Evolutionary conservation across 1,140 invertebrate genomes (phyloP).

Genomic region (Bactericera cockerelli): DNA sequence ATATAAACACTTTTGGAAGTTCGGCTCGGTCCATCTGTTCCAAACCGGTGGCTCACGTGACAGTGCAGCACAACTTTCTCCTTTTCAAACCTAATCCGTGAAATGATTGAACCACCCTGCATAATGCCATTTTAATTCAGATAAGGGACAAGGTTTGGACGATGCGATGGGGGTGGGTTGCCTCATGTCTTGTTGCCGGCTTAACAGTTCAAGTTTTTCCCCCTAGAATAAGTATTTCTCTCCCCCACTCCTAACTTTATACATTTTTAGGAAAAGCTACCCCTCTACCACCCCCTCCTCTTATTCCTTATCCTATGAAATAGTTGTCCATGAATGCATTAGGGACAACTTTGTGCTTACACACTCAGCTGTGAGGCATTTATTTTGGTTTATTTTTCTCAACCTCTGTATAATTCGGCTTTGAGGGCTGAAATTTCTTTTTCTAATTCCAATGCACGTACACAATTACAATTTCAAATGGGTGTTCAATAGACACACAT

Average conservation of each 20-base stretch:
- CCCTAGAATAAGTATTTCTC: background rate
- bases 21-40: too few species aligned
- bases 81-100: background rate
- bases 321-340: background rate
- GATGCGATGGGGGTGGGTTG: background rate
- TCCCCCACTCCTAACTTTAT: background rate
- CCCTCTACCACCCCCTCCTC: background rate
- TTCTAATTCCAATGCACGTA: too few species aligned
- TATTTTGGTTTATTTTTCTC: too few species aligned
- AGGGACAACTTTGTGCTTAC: background rate
- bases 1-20: too few species aligned
- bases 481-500: too few species aligned
- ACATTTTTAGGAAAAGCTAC: background rate
- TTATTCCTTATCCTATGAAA: background rate
- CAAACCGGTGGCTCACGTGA: too few species aligned
- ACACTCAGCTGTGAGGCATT: background rate
- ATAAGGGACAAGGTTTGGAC: background rate
- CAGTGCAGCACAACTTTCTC: background rate
- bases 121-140: conserved; percentile 8
- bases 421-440: too few species aligned
- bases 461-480: too few species aligned
- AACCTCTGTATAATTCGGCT: too few species aligned
- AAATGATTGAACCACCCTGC: background rate
- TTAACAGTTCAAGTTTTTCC: background rate
- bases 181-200: conserved; percentile 1